These are phyloP conservation scores for Ochropleura plecta DNA, from an alignment of 2,888 invertebrate species.

Conservation along the genomic window DNA sequence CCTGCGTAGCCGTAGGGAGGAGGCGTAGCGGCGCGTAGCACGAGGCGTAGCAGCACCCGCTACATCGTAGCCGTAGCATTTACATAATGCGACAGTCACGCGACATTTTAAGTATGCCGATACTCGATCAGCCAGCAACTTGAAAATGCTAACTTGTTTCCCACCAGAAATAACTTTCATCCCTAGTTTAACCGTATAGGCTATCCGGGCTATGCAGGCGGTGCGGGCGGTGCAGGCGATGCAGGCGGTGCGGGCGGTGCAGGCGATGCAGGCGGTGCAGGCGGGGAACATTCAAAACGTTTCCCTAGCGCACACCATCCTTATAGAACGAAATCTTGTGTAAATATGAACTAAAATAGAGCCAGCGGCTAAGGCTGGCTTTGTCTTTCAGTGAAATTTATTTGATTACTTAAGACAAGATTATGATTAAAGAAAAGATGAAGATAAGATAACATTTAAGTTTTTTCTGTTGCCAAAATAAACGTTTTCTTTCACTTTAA, in stretches of 20 bases:
- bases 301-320: background rate
- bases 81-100: background rate
- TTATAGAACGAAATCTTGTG: background rate
- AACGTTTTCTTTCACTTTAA: background rate
- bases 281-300: background rate
- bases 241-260: too few relatives aligned
- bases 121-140: too few relatives aligned
- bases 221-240: too few relatives aligned
- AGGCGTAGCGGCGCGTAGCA: conserved; percentile 27
- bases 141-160: background rate
- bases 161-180: background rate
- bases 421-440: too few relatives aligned
- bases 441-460: too few relatives aligned
- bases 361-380: background rate
- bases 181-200: background rate
- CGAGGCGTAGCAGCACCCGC: conserved; percentile 29
- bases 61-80: conserved; percentile 24
- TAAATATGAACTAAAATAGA: background rate
- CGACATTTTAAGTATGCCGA: background rate
- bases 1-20: conserved; percentile 10
- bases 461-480: too few relatives aligned
- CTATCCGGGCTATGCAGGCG: too few relatives aligned
- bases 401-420: background rate
- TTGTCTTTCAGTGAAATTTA: background rate
- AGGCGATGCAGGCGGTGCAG: too few relatives aligned